Conservation (phyloP, 1,140 invertebrate species). For the Anastrepha obliqua region DNA sequence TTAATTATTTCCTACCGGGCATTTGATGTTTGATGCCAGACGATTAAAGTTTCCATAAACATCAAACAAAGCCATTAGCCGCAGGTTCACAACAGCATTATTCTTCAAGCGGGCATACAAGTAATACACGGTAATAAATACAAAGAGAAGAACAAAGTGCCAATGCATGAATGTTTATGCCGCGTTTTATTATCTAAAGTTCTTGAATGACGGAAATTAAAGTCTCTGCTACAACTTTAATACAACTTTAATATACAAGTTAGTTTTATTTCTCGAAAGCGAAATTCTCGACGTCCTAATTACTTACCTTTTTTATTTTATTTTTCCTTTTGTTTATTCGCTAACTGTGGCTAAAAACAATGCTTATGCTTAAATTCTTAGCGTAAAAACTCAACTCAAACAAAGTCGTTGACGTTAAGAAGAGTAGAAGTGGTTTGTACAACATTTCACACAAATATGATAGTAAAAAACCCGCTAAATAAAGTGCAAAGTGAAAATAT, state of each 20-base stretch:
- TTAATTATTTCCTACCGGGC: not conserved
- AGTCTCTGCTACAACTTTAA: not conserved
- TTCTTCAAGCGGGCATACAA: not conserved
- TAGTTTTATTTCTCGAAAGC: slow-evolving; percentile 6
- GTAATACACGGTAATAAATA: not conserved
- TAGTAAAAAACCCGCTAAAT: no score
- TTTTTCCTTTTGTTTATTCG: not conserved
- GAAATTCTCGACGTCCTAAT: not conserved
- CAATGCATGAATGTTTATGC: not conserved
- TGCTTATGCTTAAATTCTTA: not conserved
- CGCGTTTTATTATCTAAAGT: slow-evolving; percentile 10
- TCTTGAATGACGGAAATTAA: slow-evolving; percentile 14
- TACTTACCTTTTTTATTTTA: not conserved
- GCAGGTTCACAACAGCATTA: not conserved
- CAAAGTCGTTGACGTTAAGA: no score
- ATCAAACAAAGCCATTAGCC: not conserved
- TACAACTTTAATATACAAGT: not conserved
- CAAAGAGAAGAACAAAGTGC: not conserved
- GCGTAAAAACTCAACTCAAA: not conserved
- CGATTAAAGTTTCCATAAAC: not conserved
- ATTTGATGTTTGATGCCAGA: not conserved
- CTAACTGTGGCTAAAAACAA: not conserved
- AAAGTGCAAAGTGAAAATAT: no score
- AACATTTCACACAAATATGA: no score
- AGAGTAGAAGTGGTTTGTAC: no score